These are phyloP conservation scores for Xestia sexstrigata DNA, from an alignment of 2,888 invertebrate genomes.

Conservation along the genomic window DNA sequence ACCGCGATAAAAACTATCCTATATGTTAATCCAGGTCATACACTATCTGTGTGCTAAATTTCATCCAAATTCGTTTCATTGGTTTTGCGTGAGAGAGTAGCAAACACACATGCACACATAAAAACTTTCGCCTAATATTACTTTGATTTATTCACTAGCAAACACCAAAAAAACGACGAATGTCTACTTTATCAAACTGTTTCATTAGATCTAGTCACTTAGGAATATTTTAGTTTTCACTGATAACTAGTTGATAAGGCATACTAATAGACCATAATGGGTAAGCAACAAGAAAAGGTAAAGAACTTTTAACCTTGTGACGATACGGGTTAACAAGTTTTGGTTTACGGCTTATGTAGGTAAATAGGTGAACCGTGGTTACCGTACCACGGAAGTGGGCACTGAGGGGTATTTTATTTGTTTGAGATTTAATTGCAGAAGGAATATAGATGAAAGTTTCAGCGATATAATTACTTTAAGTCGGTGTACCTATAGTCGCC, in stretches of 20 bases:
- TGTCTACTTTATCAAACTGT: background rate
- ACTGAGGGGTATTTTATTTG: background rate
- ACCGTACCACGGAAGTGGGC: background rate
- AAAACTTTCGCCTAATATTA: too few relatives aligned
- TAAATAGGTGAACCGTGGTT: slow-evolving; percentile 34
- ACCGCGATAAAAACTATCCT: too few relatives aligned
- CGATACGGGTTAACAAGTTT: slow-evolving; percentile 16
- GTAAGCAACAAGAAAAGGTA: slow-evolving; percentile 14
- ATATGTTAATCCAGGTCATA: too few relatives aligned
- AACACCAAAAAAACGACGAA: background rate
- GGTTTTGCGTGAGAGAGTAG: too few relatives aligned
- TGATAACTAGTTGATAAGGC: background rate
- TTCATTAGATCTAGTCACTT: background rate
- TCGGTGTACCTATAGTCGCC: background rate
- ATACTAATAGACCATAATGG: background rate
- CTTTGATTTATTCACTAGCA: background rate
- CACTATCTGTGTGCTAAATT: too few relatives aligned
- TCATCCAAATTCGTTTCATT: too few relatives aligned
- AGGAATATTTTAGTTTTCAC: background rate
- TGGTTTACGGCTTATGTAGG: slow-evolving; percentile 25
- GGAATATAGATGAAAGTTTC: background rate
- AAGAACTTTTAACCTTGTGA: slow-evolving; percentile 23
- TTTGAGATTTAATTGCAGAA: background rate
- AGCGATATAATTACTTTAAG: too few relatives aligned
- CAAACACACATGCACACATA: too few relatives aligned